Base-by-base conservation (phyloP, 1,140 invertebrate species). In the Eriosoma lanigerum region DNA sequence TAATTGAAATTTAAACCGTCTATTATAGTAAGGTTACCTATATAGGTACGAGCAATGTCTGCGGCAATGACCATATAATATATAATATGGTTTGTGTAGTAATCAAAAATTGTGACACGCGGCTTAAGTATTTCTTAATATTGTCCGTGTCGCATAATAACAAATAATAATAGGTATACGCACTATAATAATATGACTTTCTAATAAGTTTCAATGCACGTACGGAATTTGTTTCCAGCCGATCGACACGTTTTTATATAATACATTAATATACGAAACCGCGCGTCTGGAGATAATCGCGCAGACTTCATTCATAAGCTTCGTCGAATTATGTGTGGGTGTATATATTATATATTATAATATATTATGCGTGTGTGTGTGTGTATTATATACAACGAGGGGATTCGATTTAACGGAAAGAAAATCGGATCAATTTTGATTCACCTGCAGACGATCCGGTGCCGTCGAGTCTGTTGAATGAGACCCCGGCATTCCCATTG, bases 391-490 rank as follows among this genome's bases (percentile, higher is more conserved):
- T n/a, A 56, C 9, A 3, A 21, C 32, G 26, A 70, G 44, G 24
- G 46, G 19, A 76, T 76, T 76, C 32, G 50, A 76, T 56, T 76
- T 56, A 38, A 76, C 73, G 73, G 75, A 62, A 62, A 60, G 56
- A 78, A 62, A 60, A 78, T 60, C 75, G 75, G 75, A 78, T 78
- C 54, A 62, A 78, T 78, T 78, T 62, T 24, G 75, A 62, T 78
- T 48, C 75, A 78, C 75, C 75, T 78, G 75, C 75, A 72, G 56
- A 78, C 72, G 19, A 44, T 52, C 68, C 24, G 75, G 75, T 78
- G 75, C 75, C 75, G 75, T 56, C 29, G 9, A 78, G 75, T 78
- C 75, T 78, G 56, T 50, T 72, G 68, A 50, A 72, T 72, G 68
- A 72, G n/a, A 32, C 21, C 62, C 44, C 38, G 73, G 52, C 73